Evolutionary conservation across 2,797 vertebrate species (phyloP), one percentile per base, ranked within the genome.

Genomic region (Chanos chanos): DNA sequence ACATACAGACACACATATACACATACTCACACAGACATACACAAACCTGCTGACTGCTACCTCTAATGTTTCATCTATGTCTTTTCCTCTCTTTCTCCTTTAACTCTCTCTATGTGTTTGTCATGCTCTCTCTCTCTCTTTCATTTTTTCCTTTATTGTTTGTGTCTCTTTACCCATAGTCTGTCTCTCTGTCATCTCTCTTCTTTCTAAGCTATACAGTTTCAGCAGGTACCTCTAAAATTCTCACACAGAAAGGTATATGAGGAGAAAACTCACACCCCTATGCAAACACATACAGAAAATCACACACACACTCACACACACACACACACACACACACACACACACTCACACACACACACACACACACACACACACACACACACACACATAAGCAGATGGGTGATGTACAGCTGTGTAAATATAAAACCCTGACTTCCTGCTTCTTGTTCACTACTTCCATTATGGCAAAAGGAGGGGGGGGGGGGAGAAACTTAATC

Each of bases 341-440:
- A 28, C 8, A 28, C 7, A 28, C 34, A 36, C 41, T 34, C 49
- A 43, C 34, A 61, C n/a, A 33, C n/a, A 59, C 31, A 53, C 37
- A 43, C 12, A 33, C 4, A 9, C 10, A 7, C 9, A 9, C 28
- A 30, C 9, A 34, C 10, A 10, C 5, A 12, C 10, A n/a, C 5
- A 3, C 10, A 3, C 4, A 15, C 36, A 34, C 22, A 12, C 62
- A 45, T 55, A 4, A 54, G 51, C 62, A 41, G 60, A 61, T 74
- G 70, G 66, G 22, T 85, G 83, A 85, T 85, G 85, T 81, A 81
- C 77, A 76, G 68, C 73, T 77, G 74, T 83, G 84, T 85, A 86
- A 88, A 88, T 89, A 72, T 68, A 67, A 70, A 87, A 70, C 34
- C 72, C 66, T 78, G 76, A 77, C 84, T 85, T 89, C 86, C 84